phyloP scores from a whole-genome alignment of 2,113 vertebrate genomes.

The Zapus hudsonius region DNA sequence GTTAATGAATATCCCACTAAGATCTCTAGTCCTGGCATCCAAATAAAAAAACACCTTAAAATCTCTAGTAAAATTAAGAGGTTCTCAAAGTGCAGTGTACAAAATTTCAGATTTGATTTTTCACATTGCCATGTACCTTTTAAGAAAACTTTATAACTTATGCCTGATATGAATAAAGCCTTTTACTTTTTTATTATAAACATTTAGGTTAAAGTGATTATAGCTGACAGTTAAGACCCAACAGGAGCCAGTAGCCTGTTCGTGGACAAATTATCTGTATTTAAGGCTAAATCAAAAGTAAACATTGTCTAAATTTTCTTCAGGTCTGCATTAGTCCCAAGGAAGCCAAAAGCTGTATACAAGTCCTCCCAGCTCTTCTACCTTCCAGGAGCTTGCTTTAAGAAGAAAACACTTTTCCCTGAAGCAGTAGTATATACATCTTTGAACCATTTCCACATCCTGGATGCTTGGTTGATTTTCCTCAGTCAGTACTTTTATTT shows the following conservation, averaged over 20 bases:
- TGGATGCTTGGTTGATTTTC: conserved; percentile 68
- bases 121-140: neutral
- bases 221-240: conserved; percentile 80
- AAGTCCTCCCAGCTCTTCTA: neutral
- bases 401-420: conserved; percentile 40
- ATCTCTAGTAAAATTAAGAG: conserved; percentile 26
- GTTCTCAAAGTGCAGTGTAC: conserved; percentile 13
- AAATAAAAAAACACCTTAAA: conserved; percentile 62
- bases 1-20: conserved; percentile 32
- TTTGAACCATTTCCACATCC: conserved; percentile 59
- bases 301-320: conserved; percentile 64
- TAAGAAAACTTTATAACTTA: conserved; percentile 61
- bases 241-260: conserved; percentile 75
- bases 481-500: conserved; percentile 20
- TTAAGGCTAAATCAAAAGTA: conserved; percentile 75
- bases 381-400: conserved; percentile 6
- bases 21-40: neutral
- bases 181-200: conserved; percentile 83
- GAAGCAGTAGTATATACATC: conserved; percentile 43
- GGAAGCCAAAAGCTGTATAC: conserved; percentile 23
- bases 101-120: conserved; percentile 63
- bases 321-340: conserved; percentile 40
- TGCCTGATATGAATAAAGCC: conserved; percentile 72
- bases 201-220: conserved; percentile 78
- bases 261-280: conserved; percentile 69